Conservation (phyloP, 2,113 vertebrate species). For the Potamarius usumacintae region DNA sequence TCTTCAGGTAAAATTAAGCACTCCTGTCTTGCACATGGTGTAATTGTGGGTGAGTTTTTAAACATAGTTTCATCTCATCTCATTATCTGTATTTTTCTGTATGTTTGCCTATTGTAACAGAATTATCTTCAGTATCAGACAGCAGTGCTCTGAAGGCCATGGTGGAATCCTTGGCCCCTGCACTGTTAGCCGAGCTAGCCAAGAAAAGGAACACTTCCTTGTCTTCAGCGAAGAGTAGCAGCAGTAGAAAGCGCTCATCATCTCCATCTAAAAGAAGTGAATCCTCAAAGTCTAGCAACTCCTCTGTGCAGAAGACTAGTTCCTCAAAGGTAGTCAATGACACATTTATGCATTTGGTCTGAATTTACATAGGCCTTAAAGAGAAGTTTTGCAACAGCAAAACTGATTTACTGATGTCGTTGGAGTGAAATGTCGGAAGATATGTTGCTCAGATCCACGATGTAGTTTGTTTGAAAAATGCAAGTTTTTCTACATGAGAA, state of each 20-base stretch:
- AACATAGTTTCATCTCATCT: not conserved
- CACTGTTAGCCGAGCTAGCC: slow-evolving; percentile 49
- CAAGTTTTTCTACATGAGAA: too few species aligned
- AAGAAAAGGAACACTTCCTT: slow-evolving; percentile 44
- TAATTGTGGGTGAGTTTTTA: too few species aligned
- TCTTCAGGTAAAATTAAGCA: slow-evolving; percentile 69
- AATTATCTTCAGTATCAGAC: slow-evolving; percentile 46
- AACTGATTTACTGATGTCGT: too few species aligned
- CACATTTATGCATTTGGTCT: not conserved
- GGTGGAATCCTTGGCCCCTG: slow-evolving; percentile 54
- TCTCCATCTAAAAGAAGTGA: slow-evolving; percentile 48
- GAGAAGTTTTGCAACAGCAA: not conserved
- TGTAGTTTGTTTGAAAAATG: too few species aligned
- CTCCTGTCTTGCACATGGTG: not conserved
- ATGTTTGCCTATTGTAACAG: not conserved
- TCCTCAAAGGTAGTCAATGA: slow-evolving; percentile 10
- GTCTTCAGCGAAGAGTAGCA: slow-evolving; percentile 32
- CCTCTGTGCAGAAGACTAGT: slow-evolving; percentile 1
- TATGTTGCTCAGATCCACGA: too few species aligned
- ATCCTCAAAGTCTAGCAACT: slow-evolving; percentile 29
- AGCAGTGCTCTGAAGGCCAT: slow-evolving; percentile 51
- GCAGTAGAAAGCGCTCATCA: slow-evolving; percentile 17
- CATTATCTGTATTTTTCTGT: not conserved
- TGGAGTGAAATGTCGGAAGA: too few species aligned
- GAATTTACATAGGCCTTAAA: not conserved